Percentiles rank a stretch among this genome's conserved stretches.
Evolutionary conservation across 2,888 invertebrate genomes (phyloP).

Genomic region (Oconnorella tubifera): DNA sequence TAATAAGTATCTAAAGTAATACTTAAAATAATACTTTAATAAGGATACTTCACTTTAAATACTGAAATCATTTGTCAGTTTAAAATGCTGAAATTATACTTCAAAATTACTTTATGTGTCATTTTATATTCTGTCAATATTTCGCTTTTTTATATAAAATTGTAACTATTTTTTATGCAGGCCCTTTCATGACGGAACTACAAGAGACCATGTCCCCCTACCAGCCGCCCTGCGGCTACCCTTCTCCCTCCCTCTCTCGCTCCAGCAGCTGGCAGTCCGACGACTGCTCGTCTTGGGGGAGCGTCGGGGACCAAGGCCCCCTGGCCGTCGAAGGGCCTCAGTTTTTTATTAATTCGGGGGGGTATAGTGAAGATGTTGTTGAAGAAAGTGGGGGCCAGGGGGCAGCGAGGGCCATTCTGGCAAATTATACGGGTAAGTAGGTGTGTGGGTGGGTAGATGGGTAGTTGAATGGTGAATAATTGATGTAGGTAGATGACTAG

Average conservation of each 20-base stretch:
- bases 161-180: too few species aligned
- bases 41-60: too few species aligned
- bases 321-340: not conserved
- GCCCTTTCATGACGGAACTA: too few species aligned
- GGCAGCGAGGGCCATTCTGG: constrained; percentile 3
- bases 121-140: not conserved
- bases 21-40: too few species aligned
- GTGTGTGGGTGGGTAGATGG: too few species aligned
- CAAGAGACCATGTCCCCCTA: too few species aligned
- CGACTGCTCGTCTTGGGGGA: not conserved
- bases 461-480: too few species aligned
- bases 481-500: too few species aligned
- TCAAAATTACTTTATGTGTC: not conserved
- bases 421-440: constrained; percentile 1
- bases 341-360: not conserved
- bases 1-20: too few species aligned
- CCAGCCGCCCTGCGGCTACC: not conserved
- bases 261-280: constrained; percentile 5
- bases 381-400: too few species aligned
- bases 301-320: not conserved
- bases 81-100: not conserved
- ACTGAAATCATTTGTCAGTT: too few species aligned
- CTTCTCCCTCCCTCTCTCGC: not conserved
- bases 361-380: not conserved
- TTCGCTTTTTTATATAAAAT: too few species aligned